phyloP scores from a whole-genome alignment of 2,113 vertebrate genomes.

The Grammomys dolichurus region DNA sequence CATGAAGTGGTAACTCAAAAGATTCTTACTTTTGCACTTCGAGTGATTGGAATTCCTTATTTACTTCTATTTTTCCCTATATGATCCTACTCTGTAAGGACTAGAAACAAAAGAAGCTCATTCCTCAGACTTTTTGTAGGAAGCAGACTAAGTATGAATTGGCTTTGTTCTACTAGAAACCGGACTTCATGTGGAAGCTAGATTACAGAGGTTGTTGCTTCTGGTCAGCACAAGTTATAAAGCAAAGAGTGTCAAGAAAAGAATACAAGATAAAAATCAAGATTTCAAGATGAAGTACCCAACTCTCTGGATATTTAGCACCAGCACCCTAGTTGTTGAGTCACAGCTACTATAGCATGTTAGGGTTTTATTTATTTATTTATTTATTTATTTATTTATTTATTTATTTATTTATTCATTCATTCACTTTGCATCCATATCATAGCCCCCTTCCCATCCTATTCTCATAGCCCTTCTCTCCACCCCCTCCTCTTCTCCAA shows the following conservation, averaged over 20 bases:
- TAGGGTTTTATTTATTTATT: too few species aligned
- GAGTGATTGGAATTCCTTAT: not conserved
- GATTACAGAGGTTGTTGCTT: not conserved
- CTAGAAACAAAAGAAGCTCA: not conserved
- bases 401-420: too few species aligned
- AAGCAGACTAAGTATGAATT: slow-evolving; percentile 21
- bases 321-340: not conserved
- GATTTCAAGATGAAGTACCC: not conserved
- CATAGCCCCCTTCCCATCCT: too few species aligned
- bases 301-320: not conserved
- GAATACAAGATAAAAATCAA: not conserved
- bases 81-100: not conserved
- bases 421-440: too few species aligned
- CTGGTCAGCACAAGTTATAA: not conserved
- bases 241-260: not conserved
- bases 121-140: not conserved
- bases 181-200: slow-evolving; percentile 17
- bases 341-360: not conserved
- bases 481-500: too few species aligned
- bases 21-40: not conserved
- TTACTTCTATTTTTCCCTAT: not conserved
- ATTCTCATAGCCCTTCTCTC: too few species aligned
- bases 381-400: too few species aligned
- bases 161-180: not conserved
- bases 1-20: not conserved